A percentile compares a stretch with the other conserved stretches of the same genome.
phyloP scores from a whole-genome alignment of 2,888 invertebrate species.

The Eueremaeus valkanovi region DNA sequence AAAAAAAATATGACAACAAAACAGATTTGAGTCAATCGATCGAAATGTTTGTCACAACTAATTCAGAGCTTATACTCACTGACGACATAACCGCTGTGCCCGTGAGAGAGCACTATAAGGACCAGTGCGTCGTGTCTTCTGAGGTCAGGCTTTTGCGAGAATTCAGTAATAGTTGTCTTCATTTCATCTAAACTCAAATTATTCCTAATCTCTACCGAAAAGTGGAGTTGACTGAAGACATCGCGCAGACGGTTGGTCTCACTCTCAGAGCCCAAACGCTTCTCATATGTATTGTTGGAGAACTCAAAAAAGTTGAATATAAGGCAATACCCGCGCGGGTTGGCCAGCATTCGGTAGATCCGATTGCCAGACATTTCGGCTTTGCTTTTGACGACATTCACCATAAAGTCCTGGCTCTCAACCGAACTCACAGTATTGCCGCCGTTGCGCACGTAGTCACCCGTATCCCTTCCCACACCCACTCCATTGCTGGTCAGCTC shows the following conservation, averaged over 20 bases:
- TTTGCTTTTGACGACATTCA: not conserved
- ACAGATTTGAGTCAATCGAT: not conserved
- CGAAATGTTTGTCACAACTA: not conserved
- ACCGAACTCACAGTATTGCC: not conserved
- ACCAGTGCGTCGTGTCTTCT: constrained; percentile 41
- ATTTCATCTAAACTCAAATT: constrained; percentile 40
- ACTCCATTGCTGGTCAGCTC: not conserved
- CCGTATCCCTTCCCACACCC: not conserved
- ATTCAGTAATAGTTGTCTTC: constrained; percentile 17
- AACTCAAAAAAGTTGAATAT: constrained; percentile 46
- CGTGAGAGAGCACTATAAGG: constrained; percentile 46
- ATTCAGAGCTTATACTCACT: not conserved
- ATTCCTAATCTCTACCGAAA: constrained; percentile 6
- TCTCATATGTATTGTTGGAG: not conserved
- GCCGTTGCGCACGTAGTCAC: not conserved
- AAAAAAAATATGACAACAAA: not conserved
- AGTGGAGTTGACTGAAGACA: constrained; percentile 43
- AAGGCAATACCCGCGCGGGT: constrained; percentile 44
- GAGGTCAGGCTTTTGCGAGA: constrained; percentile 30
- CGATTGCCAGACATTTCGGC: not conserved
- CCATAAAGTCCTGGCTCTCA: not conserved
- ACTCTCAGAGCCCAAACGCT: constrained; percentile 43
- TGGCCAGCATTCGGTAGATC: constrained; percentile 41
- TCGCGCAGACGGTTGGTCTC: constrained; percentile 39
- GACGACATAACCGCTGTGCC: constrained; percentile 41